Evolutionary conservation across 2,113 vertebrate genomes (phyloP), one percentile per base, ranked within the genome.

Genomic region (Corydoras maculifer): DNA sequence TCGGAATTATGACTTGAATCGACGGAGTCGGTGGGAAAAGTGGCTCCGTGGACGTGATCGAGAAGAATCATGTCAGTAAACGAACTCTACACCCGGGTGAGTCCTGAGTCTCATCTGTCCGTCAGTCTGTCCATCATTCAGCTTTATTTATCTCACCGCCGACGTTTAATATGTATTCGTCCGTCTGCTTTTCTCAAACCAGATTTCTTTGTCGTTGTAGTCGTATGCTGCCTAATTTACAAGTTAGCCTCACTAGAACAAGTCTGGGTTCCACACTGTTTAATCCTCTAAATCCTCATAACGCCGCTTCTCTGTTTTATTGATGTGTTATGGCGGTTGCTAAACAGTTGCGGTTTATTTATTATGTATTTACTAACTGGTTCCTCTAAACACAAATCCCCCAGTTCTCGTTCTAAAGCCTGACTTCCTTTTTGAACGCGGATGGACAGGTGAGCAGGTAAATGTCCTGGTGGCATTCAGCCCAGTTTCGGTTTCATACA

Each of bases 51-150:
- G 11, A 76, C 75, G 73, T 66, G 62, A 58, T 73, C 59, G 66
- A n/a, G 68, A 59, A 13, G 73, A 67, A 80, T 65, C 18, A 91
- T 91, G 89, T 90, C 89, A 14, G 84, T 91, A 70, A 86, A 85
- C 82, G 89, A 91, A 59, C 72, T 91, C 68, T 91, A 78, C 79
- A 88, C 87, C 10, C 84, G 82, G 89, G 89, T 91, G 80, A 89
- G 89, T 75, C 18, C 14, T 18, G 49, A 1, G 8, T 51, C 15
- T 57, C 10, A 43, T 43, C 35, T 43, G 35, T 8, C 4, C 35
- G 4, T 2, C 35, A 43, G 4, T 5, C 13, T 32, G 3, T 61
- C 50, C 9, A 5, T 1, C 51, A 8, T 14, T 53, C 2, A 3
- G 2, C 11, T 53, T 53, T 11, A 53, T 53, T 3, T 53, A 35